Percentiles rank a stretch among this genome's conserved stretches.
Conservation (phyloP, 1,140 invertebrate genomes). For the Theocolax elegans region DNA sequence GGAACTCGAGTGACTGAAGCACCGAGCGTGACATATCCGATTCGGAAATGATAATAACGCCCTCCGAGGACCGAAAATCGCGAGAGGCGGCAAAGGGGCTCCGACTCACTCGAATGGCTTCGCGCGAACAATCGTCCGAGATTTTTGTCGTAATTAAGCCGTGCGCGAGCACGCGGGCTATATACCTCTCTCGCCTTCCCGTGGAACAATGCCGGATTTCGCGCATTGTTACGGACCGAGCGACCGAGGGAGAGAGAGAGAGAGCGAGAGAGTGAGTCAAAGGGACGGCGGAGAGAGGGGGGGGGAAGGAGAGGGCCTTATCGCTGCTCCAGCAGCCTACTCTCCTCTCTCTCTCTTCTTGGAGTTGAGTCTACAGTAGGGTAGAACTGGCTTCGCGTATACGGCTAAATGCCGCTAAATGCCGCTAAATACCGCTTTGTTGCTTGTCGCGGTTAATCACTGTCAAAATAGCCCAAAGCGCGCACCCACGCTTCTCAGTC, state of each 20-base stretch:
- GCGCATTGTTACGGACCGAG: slow-evolving; percentile 57
- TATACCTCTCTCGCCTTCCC: slow-evolving; percentile 42
- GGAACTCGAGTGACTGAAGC: background rate
- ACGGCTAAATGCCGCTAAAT: slow-evolving; percentile 57
- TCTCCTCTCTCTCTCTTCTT: background rate
- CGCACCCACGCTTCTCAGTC: background rate
- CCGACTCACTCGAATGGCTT: slow-evolving; percentile 46
- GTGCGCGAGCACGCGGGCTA: slow-evolving; percentile 28
- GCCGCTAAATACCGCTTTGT: slow-evolving; percentile 62
- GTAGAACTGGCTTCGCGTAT: too few species aligned
- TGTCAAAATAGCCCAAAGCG: slow-evolving; percentile 47
- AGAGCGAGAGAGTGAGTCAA: too few species aligned
- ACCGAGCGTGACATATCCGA: slow-evolving; percentile 9
- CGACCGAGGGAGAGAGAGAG: background rate
- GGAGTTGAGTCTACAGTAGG: too few species aligned
- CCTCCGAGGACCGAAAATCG: background rate
- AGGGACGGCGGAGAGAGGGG: too few species aligned
- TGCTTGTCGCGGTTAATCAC: slow-evolving; percentile 61
- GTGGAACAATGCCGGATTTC: slow-evolving; percentile 60
- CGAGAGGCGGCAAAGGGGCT: background rate
- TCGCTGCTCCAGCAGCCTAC: slow-evolving; percentile 50
- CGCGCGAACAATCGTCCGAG: slow-evolving; percentile 52
- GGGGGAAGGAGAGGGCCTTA: slow-evolving; percentile 51
- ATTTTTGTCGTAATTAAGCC: slow-evolving; percentile 61
- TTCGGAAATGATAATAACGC: slow-evolving; percentile 16